A percentile compares a stretch with the other conserved stretches of the same genome.
Evolutionary conservation across 2,797 vertebrate genomes (phyloP).

Genomic region (Mormyrops attenuatus): DNA sequence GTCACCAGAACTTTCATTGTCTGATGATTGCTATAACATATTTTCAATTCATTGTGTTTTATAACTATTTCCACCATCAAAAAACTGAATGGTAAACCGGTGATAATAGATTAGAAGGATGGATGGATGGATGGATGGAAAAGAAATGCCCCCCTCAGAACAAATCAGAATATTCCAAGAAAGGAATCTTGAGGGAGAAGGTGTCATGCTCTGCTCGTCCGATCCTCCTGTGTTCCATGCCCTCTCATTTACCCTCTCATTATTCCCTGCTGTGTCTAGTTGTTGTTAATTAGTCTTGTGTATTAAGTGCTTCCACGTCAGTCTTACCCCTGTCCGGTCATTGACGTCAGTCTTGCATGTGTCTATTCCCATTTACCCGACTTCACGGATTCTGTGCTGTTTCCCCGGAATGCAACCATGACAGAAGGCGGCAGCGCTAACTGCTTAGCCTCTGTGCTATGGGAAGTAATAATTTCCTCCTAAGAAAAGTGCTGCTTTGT

Average conservation of each 20-base stretch:
- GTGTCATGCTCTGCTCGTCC: too few species aligned
- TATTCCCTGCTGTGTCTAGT: too few species aligned
- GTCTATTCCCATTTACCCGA: too few species aligned
- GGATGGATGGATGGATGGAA: neutral
- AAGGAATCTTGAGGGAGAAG: neutral
- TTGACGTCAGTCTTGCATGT: too few species aligned
- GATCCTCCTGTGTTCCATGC: too few species aligned
- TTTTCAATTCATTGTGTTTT: neutral
- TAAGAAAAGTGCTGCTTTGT: neutral
- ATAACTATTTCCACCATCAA: neutral
- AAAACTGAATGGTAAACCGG: neutral
- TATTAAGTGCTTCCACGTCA: too few species aligned
- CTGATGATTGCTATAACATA: neutral
- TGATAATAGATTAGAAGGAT: neutral
- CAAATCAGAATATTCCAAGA: neutral
- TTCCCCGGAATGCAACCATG: too few species aligned
- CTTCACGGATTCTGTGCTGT: too few species aligned
- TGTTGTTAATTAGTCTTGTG: too few species aligned
- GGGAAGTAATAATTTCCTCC: neutral
- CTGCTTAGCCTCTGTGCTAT: neutral
- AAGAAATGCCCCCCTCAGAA: neutral
- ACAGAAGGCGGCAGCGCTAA: neutral
- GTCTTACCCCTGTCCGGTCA: too few species aligned
- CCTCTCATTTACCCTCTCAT: too few species aligned
- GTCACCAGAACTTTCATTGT: neutral